Evolutionary conservation across 2,113 vertebrate genomes (phyloP).

Genomic region (Synchiropus splendidus): DNA sequence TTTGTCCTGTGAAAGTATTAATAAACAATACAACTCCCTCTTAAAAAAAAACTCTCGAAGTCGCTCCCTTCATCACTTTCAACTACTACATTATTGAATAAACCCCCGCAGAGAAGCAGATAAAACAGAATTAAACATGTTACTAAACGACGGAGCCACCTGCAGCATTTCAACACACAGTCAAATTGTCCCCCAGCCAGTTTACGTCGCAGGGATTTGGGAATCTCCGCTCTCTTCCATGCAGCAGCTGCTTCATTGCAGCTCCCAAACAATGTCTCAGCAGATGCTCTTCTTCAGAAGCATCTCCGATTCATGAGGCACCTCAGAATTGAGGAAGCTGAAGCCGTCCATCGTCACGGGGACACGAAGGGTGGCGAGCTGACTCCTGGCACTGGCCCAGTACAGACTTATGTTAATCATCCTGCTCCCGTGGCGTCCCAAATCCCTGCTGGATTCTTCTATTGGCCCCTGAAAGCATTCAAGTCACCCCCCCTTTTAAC

Average conservation of each 20-base stretch:
- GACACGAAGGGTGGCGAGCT: no score
- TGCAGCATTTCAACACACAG: no score
- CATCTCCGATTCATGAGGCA: slow-evolving; percentile 15
- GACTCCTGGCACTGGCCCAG: slow-evolving; percentile 6
- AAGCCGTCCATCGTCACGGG: neutral
- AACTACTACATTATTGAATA: no score
- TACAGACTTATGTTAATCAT: slow-evolving; percentile 40
- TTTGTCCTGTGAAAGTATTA: no score
- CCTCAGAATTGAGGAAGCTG: slow-evolving; percentile 2
- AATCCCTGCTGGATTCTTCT: slow-evolving; percentile 16
- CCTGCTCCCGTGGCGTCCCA: slow-evolving; percentile 24
- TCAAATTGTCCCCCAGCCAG: no score
- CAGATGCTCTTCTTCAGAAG: slow-evolving; percentile 11
- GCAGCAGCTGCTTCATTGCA: slow-evolving; percentile 1
- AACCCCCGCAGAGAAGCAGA: no score
- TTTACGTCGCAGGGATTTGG: neutral
- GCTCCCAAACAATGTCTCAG: slow-evolving; percentile 9
- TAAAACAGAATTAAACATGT: no score
- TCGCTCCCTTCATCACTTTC: no score
- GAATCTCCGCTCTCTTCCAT: slow-evolving; percentile 5
- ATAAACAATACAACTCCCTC: no score
- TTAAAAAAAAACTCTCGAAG: no score
- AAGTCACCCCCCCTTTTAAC: no score
- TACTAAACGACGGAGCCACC: no score
- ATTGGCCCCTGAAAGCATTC: slow-evolving; percentile 21